Conservation (phyloP, 2,888 invertebrate genomes). For the Limnephilus marmoratus region DNA sequence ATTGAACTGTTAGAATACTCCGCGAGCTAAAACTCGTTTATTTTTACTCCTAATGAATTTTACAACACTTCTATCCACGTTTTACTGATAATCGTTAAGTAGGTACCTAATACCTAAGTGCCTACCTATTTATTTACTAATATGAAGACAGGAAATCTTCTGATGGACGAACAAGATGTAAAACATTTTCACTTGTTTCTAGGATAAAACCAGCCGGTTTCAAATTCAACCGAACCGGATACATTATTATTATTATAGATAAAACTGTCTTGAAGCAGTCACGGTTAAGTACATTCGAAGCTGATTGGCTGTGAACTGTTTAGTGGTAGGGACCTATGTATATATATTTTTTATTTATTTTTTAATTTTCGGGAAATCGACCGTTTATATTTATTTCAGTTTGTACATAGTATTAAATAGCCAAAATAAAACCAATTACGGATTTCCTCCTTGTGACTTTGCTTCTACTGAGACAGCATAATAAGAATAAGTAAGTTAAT, state of each 20-base stretch:
- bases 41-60: constrained; percentile 19
- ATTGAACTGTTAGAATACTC: constrained; percentile 33
- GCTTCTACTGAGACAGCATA: too few relatives aligned
- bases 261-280: background rate
- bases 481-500: too few relatives aligned
- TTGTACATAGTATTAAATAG: too few relatives aligned
- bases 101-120: too few relatives aligned
- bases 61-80: constrained; percentile 3
- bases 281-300: background rate
- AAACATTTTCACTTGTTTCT: background rate
- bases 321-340: background rate
- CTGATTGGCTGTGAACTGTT: background rate
- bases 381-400: too few relatives aligned
- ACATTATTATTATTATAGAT: background rate
- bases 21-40: background rate
- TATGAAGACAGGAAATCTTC: background rate
- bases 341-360: too few relatives aligned
- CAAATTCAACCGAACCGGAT: background rate
- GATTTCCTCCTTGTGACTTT: too few relatives aligned
- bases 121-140: background rate
- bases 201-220: background rate
- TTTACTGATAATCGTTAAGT: background rate
- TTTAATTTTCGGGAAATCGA: too few relatives aligned
- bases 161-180: background rate
- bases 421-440: too few relatives aligned